Evolutionary conservation across 2,797 vertebrate species (phyloP), one percentile per base, ranked within the genome.

Genomic region (Tokudaia tokunoshimensis): DNA sequence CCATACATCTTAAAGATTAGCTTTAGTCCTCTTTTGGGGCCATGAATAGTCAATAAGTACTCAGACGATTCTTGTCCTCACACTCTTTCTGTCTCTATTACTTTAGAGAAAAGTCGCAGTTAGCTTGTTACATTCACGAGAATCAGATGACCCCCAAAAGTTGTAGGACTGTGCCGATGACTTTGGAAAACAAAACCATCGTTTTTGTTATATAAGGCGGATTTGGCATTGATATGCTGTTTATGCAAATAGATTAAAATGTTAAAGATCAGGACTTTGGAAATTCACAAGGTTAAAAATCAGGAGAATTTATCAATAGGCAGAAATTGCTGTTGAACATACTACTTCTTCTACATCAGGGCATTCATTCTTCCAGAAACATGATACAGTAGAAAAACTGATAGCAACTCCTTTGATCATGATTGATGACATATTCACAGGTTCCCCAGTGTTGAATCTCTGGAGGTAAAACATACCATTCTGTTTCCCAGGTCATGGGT

Each of bases 251-350:
- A 22, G 17, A 81, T 92, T 96, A 17, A 19, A 29, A 37, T 83
- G 4, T 26, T 34, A 14, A 87, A 52, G 44, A 87, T 80, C 47
- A 63, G 50, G 19, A 83, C 13, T 44, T 90, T 63, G n/a, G n/a
- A 93, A 89, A 96, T 80, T 95, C 79, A 95, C 34, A 80, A 75
- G 47, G 8, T 95, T 95, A n/a, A 82, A 44, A 24, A 20, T 41
- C 24, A 94, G 34, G 61, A 75, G 47, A 95, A 67, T 76, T 95
- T 92, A 80, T 37, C 31, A 55, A 47, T 61, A 86, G 63, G 26
- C 22, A 84, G 85, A 61, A 96, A 72, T 91, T 44, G 6, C 31
- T 91, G 26, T n/a, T 86, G 50, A 47, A 3, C 0, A 6, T n/a
- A 34, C 29, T 26, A 1, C 59, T 82, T 82, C 41, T 91, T 55